Evolutionary conservation across 1,140 invertebrate species (phyloP).

Genomic region (Drosophila pallidifrons): DNA sequence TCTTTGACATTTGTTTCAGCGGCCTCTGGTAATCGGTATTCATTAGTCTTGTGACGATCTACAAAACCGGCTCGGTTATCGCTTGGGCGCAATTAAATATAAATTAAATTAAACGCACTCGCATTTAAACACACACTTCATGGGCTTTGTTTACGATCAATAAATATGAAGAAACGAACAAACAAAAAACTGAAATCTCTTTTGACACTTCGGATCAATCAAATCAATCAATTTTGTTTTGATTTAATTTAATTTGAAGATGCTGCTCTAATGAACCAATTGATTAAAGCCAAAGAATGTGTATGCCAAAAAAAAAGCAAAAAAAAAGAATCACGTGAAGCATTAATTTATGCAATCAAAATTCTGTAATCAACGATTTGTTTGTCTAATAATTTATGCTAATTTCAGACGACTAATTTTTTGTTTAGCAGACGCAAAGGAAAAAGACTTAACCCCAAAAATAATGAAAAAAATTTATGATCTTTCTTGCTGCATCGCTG

Average conservation of each 20-base stretch:
- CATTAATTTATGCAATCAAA: slow-evolving; percentile 25
- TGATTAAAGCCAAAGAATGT: background rate
- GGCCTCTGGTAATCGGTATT: slow-evolving; percentile 17
- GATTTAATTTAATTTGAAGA: background rate
- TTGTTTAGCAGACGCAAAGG: background rate
- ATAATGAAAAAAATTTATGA: no score
- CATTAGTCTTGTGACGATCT: slow-evolving; percentile 6
- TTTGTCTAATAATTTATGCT: slow-evolving; percentile 20
- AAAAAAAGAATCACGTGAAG: slow-evolving; percentile 23
- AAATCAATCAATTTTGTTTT: slow-evolving; percentile 32
- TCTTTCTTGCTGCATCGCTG: slow-evolving; percentile 2
- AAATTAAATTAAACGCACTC: slow-evolving; percentile 35
- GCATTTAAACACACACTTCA: slow-evolving; percentile 17
- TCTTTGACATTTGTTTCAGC: slow-evolving; percentile 46
- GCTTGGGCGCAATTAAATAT: slow-evolving; percentile 31
- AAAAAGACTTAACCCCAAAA: slow-evolving; percentile 12
- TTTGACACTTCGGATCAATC: background rate
- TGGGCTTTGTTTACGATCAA: background rate
- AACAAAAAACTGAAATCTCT: slow-evolving; percentile 9
- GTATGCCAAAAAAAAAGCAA: no score
- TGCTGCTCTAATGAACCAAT: no score
- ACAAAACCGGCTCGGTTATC: slow-evolving; percentile 29
- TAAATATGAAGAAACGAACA: background rate
- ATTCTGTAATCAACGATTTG: slow-evolving; percentile 19
- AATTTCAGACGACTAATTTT: slow-evolving; percentile 9